A percentile compares a stretch with the other conserved stretches of the same genome.
phyloP scores from a whole-genome alignment of 92 coral and sea anemone genomes.

The Zoanthus gigantus region DNA sequence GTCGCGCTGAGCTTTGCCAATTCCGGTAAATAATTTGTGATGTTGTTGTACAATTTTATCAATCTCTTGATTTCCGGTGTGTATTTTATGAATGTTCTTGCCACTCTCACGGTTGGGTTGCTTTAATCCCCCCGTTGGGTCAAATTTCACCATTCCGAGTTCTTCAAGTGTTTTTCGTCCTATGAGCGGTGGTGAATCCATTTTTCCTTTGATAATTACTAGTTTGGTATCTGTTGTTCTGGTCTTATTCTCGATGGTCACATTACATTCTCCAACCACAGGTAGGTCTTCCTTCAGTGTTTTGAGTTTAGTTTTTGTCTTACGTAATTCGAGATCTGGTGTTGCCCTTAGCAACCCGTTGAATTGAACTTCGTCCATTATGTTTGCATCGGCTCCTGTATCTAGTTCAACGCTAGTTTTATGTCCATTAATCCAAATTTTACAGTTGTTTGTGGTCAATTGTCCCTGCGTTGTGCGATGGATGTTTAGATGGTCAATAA shows the following conservation, averaged over 20 bases:
- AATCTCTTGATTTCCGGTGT: too few relatives aligned
- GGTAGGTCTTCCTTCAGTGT: constrained; percentile 24
- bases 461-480: constrained; percentile 30
- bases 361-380: not conserved
- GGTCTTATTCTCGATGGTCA: constrained; percentile 41
- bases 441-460: constrained; percentile 11
- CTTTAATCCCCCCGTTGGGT: constrained; percentile 1
- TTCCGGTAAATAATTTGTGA: too few relatives aligned
- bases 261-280: constrained; percentile 32
- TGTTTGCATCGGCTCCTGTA: constrained; percentile 51
- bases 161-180: constrained; percentile 47
- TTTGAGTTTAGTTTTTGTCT: constrained; percentile 33
- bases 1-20: too few relatives aligned
- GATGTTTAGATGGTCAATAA: constrained; percentile 11
- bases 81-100: not conserved
- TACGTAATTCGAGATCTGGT: constrained; percentile 27
- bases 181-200: constrained; percentile 49
- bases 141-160: constrained; percentile 44
- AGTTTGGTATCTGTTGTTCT: constrained; percentile 22
- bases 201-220: constrained; percentile 47
- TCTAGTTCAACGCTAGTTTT: constrained; percentile 40
- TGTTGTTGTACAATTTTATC: too few relatives aligned
- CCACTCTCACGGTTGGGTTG: not conserved
- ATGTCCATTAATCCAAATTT: constrained; percentile 27
- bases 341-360: constrained; percentile 7